Percentiles rank a stretch among this genome's conserved stretches.
Conservation (phyloP, 2,797 vertebrate species). For the Spea hammondii region DNA sequence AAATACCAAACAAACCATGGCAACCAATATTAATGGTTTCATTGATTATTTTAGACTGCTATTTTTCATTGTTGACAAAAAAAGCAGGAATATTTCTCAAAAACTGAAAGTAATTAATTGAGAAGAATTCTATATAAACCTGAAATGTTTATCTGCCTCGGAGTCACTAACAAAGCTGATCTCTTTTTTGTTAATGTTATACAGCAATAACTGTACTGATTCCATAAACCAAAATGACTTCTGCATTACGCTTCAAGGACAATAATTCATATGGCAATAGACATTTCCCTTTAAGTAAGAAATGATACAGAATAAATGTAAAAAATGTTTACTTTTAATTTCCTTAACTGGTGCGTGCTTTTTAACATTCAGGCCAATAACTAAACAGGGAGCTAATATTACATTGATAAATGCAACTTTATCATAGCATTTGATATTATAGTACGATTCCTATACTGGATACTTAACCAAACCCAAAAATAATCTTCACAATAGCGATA, state of each 20-base stretch:
- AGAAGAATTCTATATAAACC: background rate
- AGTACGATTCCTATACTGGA: too few relatives aligned
- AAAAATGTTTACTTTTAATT: too few relatives aligned
- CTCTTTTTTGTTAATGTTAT: background rate
- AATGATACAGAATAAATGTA: too few relatives aligned
- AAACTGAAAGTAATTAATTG: background rate
- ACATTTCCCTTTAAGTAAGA: background rate
- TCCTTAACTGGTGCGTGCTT: too few relatives aligned
- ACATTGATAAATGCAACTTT: too few relatives aligned
- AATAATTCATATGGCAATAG: background rate
- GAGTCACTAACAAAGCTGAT: background rate
- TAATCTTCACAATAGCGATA: too few relatives aligned
- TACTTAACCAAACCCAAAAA: too few relatives aligned
- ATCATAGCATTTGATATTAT: too few relatives aligned
- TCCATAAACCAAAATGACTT: background rate
- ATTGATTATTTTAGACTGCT: slow-evolving; percentile 3
- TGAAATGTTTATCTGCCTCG: background rate
- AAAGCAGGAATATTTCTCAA: background rate
- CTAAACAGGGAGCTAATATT: too few relatives aligned
- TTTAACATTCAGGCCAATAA: too few relatives aligned
- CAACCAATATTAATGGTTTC: background rate
- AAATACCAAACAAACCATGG: too few relatives aligned
- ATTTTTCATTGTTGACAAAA: background rate
- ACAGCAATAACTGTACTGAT: background rate
- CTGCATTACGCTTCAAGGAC: background rate